Conservation (phyloP, 1,140 invertebrate species). For the Holotrichia oblita region DNA sequence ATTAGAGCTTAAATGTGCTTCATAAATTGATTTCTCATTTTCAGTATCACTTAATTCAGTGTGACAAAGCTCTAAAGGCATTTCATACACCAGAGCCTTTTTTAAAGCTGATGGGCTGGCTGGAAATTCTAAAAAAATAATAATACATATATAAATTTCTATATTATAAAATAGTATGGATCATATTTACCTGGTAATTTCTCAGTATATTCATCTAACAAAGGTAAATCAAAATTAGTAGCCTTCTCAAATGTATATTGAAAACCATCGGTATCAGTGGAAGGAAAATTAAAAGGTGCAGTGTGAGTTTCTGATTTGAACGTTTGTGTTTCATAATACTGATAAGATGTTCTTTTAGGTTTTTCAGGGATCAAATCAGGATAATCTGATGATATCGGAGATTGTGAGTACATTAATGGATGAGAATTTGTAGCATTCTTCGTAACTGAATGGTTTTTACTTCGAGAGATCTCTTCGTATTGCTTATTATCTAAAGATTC, state of each 20-base stretch:
- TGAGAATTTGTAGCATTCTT: slow-evolving; percentile 60
- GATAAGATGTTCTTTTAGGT: slow-evolving; percentile 48
- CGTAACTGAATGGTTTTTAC: slow-evolving; percentile 23
- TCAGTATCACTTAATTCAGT: slow-evolving; percentile 56
- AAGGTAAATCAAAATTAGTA: slow-evolving; percentile 46
- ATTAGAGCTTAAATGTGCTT: slow-evolving; percentile 60
- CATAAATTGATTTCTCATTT: slow-evolving; percentile 60
- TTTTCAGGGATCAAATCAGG: slow-evolving; percentile 59
- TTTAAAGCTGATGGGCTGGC: slow-evolving; percentile 57
- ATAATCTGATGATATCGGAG: slow-evolving; percentile 55
- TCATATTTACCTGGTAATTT: slow-evolving; percentile 53
- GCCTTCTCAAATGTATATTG: slow-evolving; percentile 45
- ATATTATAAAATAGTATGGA: neutral
- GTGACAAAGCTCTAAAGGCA: slow-evolving; percentile 54
- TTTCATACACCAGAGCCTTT: slow-evolving; percentile 55
- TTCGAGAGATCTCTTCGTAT: slow-evolving; percentile 37
- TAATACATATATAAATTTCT: neutral
- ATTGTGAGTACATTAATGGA: slow-evolving; percentile 59
- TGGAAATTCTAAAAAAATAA: slow-evolving; percentile 55
- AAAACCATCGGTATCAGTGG: slow-evolving; percentile 45
- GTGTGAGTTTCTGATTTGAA: slow-evolving; percentile 54
- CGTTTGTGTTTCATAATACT: slow-evolving; percentile 49
- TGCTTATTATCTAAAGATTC: slow-evolving; percentile 46
- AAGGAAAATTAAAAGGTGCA: slow-evolving; percentile 41
- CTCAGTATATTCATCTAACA: slow-evolving; percentile 50